Conservation (phyloP, 2,888 invertebrate genomes). For the Spisula solida region DNA sequence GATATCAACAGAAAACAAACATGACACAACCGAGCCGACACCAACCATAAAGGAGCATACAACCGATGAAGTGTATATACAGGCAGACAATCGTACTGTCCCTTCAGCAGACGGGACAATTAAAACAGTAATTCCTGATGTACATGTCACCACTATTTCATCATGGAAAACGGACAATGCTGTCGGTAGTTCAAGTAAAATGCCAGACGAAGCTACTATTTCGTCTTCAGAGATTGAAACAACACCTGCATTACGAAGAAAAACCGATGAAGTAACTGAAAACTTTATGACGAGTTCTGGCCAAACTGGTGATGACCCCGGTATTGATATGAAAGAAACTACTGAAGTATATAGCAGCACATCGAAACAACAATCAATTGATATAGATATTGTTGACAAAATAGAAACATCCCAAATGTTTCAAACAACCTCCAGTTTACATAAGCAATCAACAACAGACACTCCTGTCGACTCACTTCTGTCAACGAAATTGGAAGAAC, state of each 20-base stretch:
- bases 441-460: neutral
- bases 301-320: neutral
- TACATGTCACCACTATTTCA: no score
- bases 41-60: no score
- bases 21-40: no score
- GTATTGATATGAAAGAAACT: neutral
- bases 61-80: no score
- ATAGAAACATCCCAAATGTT: neutral
- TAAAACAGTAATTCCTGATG: no score
- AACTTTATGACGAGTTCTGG: no score
- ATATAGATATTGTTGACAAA: neutral
- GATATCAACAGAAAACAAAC: no score
- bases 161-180: no score
- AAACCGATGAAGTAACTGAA: neutral
- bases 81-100: no score
- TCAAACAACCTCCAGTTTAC: neutral
- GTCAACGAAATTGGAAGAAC: neutral
- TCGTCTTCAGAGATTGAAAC: neutral
- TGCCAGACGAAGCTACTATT: neutral
- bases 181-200: no score
- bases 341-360: neutral
- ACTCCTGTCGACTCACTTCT: neutral
- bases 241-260: neutral
- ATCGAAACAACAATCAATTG: neutral
- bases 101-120: no score